Evolutionary conservation across 1,140 invertebrate genomes (phyloP), one percentile per base, ranked within the genome.

Genomic region (Rhagoletis zephyria): DNA sequence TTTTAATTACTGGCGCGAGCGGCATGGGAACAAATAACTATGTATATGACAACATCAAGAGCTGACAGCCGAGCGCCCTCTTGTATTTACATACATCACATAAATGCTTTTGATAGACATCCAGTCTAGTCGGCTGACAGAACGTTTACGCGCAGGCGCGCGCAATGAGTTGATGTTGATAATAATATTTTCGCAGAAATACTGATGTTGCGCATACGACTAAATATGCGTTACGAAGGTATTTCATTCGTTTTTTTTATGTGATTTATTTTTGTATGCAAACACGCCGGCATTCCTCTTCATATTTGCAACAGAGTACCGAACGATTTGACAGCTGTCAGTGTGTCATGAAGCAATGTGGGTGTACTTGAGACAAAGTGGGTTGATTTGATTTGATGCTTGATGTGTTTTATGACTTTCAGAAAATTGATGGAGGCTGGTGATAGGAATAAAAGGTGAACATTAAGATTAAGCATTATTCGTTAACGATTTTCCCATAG

Each of bases 41-140:
- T 30, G 30, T 30, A 30, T 48, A 42, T 12, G 42, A 56, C 74
- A 81, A 81, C 74, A 81, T 45, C 74, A 56, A 56, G 30, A 4
- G 48, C n/a, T 6, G 40, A 51, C 74, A 19, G 9, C 48, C 9
- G 74, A 56, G 74, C 74, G 16, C n/a, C 45, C 74, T 16, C 74
- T 56, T 1, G 2, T 3, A 4, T 48, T 10, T 45, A 14, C 67
- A 74, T 74, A 45, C 16, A 63, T 63, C 45, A 45, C 16, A 63
- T 63, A 19, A 56, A 81, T 81, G 74, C 74, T 81, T 51, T 74
- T 81, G 48, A 59, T 19, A 56, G 74, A 81, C 74, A 81, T 19
- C 5, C 74, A 59, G 48, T 56, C 74, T 81, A 16, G 16, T 30
- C 4, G n/a, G 16, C 48, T 81, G 48, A 56, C 74, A 81, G 74